Percentiles rank a stretch among this genome's conserved stretches.
These are phyloP conservation scores for Cryptus viduatorius DNA, from an alignment of 2,888 invertebrate genomes.

Conservation along the genomic window DNA sequence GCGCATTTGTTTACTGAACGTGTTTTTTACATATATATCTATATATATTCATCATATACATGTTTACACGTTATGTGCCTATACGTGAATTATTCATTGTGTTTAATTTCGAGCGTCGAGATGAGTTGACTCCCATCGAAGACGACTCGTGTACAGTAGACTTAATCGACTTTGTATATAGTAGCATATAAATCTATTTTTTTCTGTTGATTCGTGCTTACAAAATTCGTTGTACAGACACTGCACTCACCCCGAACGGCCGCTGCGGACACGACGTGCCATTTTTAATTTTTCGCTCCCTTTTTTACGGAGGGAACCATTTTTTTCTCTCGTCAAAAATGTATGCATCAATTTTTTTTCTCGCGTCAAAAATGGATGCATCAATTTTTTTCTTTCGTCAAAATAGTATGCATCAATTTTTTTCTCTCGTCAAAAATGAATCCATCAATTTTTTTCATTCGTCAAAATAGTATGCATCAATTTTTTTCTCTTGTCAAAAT, in stretches of 20 bases:
- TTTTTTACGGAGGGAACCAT: too few species aligned
- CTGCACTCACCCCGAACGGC: slow-evolving; percentile 31
- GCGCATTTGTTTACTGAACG: slow-evolving; percentile 45
- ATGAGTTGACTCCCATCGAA: background rate
- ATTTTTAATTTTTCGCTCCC: background rate
- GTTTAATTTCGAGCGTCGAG: slow-evolving; percentile 58
- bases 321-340: background rate
- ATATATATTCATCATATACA: slow-evolving; percentile 36
- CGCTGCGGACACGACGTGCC: slow-evolving; percentile 52
- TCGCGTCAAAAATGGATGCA: background rate
- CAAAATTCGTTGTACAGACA: slow-evolving; percentile 56
- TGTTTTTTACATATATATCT: slow-evolving; percentile 32
- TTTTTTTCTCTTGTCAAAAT: background rate
- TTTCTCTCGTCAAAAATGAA: too few species aligned
- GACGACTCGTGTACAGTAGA: slow-evolving; percentile 63
- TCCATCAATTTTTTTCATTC: too few species aligned
- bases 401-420: too few species aligned
- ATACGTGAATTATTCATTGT: slow-evolving; percentile 52
- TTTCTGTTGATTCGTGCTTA: slow-evolving; percentile 56
- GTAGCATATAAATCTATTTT: slow-evolving; percentile 21
- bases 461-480: too few species aligned
- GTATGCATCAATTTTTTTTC: background rate
- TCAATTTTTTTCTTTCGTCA: background rate
- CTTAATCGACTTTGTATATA: slow-evolving; percentile 60
- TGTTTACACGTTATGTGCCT: slow-evolving; percentile 55